Percentiles rank a stretch among this genome's conserved stretches.
phyloP scores from a whole-genome alignment of 2,888 invertebrate genomes.

The Lottia scabra region DNA sequence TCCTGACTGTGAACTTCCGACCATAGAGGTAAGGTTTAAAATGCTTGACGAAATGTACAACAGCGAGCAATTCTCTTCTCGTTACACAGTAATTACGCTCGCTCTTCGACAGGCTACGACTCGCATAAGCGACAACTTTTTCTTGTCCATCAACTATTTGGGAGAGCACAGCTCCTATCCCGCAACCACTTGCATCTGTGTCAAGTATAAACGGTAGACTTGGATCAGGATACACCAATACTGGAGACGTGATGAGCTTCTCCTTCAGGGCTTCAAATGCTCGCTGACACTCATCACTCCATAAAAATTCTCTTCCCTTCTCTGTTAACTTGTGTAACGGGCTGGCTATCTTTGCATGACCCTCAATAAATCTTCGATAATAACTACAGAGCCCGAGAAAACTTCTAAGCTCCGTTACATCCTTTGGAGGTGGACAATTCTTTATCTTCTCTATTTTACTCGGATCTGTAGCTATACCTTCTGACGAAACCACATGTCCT shows the following conservation, averaged over 20 bases:
- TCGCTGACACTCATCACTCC: conserved; percentile 15
- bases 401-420: background rate
- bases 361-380: background rate
- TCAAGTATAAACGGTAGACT: conserved; percentile 26
- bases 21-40: conserved; percentile 32
- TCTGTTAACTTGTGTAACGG: background rate
- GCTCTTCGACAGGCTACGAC: conserved; percentile 18
- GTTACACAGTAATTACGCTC: conserved; percentile 33
- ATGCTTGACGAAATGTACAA: conserved; percentile 22
- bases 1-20: conserved; percentile 24
- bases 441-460: background rate
- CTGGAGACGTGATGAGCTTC: conserved; percentile 24
- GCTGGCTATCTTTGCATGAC: no score
- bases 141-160: conserved; percentile 28
- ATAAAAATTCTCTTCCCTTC: conserved; percentile 7
- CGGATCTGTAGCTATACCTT: background rate
- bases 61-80: conserved; percentile 25
- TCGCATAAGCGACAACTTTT: conserved; percentile 29
- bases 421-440: background rate
- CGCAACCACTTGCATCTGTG: conserved; percentile 35
- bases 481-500: background rate
- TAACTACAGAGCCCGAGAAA: background rate
- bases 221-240: conserved; percentile 27
- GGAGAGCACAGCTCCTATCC: conserved; percentile 30
- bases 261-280: conserved; percentile 28